These are phyloP conservation scores for Melitaea cinxia DNA, from an alignment of 1,140 invertebrate species.

Conservation along the genomic window DNA sequence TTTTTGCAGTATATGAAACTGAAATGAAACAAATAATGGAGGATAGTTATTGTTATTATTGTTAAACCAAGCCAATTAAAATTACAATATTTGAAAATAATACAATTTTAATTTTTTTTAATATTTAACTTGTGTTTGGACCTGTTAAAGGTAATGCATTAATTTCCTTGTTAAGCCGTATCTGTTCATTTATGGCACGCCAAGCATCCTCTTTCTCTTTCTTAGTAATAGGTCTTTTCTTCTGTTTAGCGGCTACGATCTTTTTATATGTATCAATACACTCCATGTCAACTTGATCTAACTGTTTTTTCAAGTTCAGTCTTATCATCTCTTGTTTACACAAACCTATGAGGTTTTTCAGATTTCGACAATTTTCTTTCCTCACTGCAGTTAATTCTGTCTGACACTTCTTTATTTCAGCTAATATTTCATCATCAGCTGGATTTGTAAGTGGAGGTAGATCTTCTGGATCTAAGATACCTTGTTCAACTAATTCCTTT, in stretches of 20 bases:
- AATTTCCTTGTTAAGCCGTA: constrained; percentile 82
- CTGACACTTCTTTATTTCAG: constrained; percentile 93
- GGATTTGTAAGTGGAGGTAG: constrained; percentile 83
- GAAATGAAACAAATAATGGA: neutral
- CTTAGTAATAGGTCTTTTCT: constrained; percentile 89
- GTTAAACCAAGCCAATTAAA: constrained; percentile 11
- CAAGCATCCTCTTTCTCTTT: constrained; percentile 92
- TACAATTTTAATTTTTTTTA: neutral
- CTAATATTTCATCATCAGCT: constrained; percentile 92
- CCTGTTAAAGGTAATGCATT: constrained; percentile 74
- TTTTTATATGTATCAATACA: constrained; percentile 90
- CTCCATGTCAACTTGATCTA: constrained; percentile 78
- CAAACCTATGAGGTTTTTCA: constrained; percentile 74
- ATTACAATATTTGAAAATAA: constrained; percentile 14
- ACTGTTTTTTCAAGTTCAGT: constrained; percentile 77
- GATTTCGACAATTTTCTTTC: constrained; percentile 77
- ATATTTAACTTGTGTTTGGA: constrained; percentile 67
- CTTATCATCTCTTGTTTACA: constrained; percentile 81
- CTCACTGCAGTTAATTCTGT: constrained; percentile 86
- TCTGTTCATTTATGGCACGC: constrained; percentile 83
- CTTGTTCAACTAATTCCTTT: constrained; percentile 93
- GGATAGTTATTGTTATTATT: constrained; percentile 21
- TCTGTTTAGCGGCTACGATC: constrained; percentile 87
- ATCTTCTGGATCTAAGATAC: constrained; percentile 88
- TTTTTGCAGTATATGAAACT: too few species aligned